Evolutionary conservation across 2,888 invertebrate species (phyloP).

Genomic region (Melanchra persicariae): DNA sequence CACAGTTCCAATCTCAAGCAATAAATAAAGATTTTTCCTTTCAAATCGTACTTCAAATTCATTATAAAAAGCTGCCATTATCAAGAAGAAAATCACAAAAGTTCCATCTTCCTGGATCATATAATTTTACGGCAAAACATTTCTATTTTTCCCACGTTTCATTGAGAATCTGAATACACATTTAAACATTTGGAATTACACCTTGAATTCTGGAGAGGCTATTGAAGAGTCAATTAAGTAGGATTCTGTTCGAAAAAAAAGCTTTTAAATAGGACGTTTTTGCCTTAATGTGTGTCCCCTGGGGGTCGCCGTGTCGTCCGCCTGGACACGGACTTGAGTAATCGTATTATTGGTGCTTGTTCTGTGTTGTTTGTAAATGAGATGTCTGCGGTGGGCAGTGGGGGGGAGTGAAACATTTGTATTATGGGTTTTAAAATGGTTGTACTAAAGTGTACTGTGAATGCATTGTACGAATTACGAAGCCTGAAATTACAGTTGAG

Average conservation of each 20-base stretch:
- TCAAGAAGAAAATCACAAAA: conserved; percentile 36
- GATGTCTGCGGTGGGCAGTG: conserved; percentile 16
- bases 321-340: conserved; percentile 39
- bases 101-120: conserved; percentile 46
- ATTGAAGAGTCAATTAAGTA: conserved; percentile 70
- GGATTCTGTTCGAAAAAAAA: conserved; percentile 53
- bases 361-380: conserved; percentile 40
- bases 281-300: conserved; percentile 30
- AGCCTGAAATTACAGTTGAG: too few species aligned
- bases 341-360: conserved; percentile 52
- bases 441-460: not conserved
- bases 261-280: conserved; percentile 62
- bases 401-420: not conserved
- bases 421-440: not conserved
- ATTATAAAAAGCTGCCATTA: conserved; percentile 28
- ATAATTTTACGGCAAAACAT: conserved; percentile 46
- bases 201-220: conserved; percentile 49
- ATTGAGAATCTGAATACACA: conserved; percentile 60
- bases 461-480: not conserved
- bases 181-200: conserved; percentile 65
- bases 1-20: conserved; percentile 30
- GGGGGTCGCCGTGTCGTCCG: conserved; percentile 23
- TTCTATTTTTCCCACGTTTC: conserved; percentile 60
- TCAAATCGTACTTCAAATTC: conserved; percentile 32
- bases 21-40: conserved; percentile 45